These are phyloP conservation scores for Gephyroberyx darwinii DNA, from an alignment of 2,797 vertebrate species.

Conservation along the genomic window DNA sequence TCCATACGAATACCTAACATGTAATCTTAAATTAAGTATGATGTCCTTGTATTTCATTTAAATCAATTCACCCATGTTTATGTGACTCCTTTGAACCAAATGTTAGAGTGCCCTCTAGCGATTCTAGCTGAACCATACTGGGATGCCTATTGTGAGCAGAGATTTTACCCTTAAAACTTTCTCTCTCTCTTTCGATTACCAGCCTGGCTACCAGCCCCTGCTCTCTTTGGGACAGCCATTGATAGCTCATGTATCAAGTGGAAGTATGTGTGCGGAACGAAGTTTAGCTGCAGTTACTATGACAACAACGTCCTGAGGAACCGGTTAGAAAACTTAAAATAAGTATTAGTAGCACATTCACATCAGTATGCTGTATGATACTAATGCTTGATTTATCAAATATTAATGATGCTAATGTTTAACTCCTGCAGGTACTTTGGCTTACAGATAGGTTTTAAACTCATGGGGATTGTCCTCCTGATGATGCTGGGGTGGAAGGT, in stretches of 20 bases:
- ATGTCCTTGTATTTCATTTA: too few species aligned
- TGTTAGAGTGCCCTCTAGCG: constrained; percentile 57
- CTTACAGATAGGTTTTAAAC: constrained; percentile 91
- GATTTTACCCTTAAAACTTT: neutral
- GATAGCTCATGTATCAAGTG: constrained; percentile 92
- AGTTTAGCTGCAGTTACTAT: constrained; percentile 89
- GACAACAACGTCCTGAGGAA: constrained; percentile 88
- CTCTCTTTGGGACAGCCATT: constrained; percentile 90
- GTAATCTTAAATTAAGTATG: too few species aligned
- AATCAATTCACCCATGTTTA: neutral
- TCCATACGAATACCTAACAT: too few species aligned
- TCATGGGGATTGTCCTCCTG: constrained; percentile 85
- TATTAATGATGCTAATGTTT: constrained; percentile 4
- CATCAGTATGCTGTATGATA: neutral
- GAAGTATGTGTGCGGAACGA: constrained; percentile 82
- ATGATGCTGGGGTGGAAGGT: constrained; percentile 88
- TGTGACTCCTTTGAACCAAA: constrained; percentile 1
- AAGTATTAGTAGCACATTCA: neutral
- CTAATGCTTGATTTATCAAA: neutral
- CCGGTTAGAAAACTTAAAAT: constrained; percentile 78
- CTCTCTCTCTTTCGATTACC: constrained; percentile 11
- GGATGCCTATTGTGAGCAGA: neutral
- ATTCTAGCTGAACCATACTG: neutral
- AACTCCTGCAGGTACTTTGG: constrained; percentile 87
- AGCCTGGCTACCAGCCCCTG: constrained; percentile 94